Percentiles rank a stretch among this genome's conserved stretches.
These are phyloP conservation scores for Pocillopora grandis DNA, from an alignment of 92 coral and sea anemone species.

Conservation along the genomic window DNA sequence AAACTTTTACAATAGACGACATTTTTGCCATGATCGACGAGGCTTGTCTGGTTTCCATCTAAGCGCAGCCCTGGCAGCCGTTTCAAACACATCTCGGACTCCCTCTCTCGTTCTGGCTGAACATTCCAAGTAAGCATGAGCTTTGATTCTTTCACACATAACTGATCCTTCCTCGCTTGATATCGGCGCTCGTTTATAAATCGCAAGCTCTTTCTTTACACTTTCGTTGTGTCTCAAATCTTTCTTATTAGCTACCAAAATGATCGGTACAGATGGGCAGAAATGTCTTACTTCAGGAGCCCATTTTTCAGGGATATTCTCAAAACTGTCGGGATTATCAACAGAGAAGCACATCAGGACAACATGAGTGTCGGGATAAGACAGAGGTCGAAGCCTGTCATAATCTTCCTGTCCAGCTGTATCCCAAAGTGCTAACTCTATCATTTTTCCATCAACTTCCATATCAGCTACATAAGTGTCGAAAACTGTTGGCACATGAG, in stretches of 20 bases:
- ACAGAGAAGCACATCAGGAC: conserved; percentile 92
- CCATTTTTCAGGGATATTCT: conserved; percentile 95
- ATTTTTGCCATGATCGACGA: background rate
- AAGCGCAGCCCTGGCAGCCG: conserved; percentile 90
- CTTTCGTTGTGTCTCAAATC: conserved; percentile 88
- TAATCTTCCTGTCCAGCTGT: conserved; percentile 93
- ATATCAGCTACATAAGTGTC: conserved; percentile 89
- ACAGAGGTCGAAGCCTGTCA: conserved; percentile 88
- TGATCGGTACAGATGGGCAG: conserved; percentile 91
- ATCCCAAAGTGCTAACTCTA: conserved; percentile 92
- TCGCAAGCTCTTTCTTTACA: conserved; percentile 79
- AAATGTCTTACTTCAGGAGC: conserved; percentile 93
- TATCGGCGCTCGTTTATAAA: conserved; percentile 90
- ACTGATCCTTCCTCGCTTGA: conserved; percentile 76
- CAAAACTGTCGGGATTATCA: conserved; percentile 95
- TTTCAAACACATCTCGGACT: conserved; percentile 83
- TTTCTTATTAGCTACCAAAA: conserved; percentile 92
- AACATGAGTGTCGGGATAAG: conserved; percentile 91
- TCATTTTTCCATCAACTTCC: conserved; percentile 75
- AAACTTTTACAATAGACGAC: background rate
- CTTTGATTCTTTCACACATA: conserved; percentile 74
- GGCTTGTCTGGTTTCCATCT: conserved; percentile 42
- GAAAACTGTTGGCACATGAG: conserved; percentile 88
- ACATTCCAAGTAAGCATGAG: conserved; percentile 88
- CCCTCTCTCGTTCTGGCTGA: conserved; percentile 96